A percentile compares a stretch with the other conserved stretches of the same genome.
phyloP scores from a whole-genome alignment of 2,888 invertebrate species.

The Dinocampus coccinellae region DNA sequence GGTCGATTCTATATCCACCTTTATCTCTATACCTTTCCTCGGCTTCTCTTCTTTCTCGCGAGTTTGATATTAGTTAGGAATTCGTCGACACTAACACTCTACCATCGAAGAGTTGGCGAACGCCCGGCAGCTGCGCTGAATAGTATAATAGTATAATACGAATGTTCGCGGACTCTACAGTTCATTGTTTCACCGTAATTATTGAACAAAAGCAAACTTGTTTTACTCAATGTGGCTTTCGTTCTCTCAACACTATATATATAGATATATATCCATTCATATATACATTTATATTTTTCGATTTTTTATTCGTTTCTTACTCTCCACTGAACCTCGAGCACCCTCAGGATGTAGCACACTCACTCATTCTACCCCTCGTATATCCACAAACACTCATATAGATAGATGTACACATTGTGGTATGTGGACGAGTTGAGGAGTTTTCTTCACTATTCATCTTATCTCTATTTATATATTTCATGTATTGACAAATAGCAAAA shows the following conservation, averaged over 20 bases:
- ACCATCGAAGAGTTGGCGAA: slow-evolving; percentile 20
- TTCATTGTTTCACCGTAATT: slow-evolving; percentile 65
- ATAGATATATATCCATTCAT: not conserved
- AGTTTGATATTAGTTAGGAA: slow-evolving; percentile 66
- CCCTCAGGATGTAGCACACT: too few relatives aligned
- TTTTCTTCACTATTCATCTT: not conserved
- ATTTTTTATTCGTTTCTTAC: too few relatives aligned
- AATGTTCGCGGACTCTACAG: slow-evolving; percentile 31
- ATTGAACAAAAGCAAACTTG: slow-evolving; percentile 66
- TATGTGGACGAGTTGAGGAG: too few relatives aligned
- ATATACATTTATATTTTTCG: not conserved
- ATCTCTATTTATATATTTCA: not conserved
- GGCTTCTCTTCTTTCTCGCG: slow-evolving; percentile 54
- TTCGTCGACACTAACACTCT: slow-evolving; percentile 43
- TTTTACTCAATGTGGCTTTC: slow-evolving; percentile 58
- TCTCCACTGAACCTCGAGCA: too few relatives aligned
- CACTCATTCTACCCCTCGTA: too few relatives aligned
- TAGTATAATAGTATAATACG: slow-evolving; percentile 4
- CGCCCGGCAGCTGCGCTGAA: slow-evolving; percentile 33
- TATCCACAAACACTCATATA: too few relatives aligned
- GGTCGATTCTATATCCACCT: slow-evolving; percentile 18
- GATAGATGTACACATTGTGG: too few relatives aligned
- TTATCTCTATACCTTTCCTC: slow-evolving; percentile 52
- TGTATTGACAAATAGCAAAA: not conserved
- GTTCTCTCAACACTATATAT: not conserved